A percentile compares a stretch with the other conserved stretches of the same genome.
These are phyloP conservation scores for Ictalurus punctatus DNA, from an alignment of 2,113 vertebrate species.

Conservation along the genomic window DNA sequence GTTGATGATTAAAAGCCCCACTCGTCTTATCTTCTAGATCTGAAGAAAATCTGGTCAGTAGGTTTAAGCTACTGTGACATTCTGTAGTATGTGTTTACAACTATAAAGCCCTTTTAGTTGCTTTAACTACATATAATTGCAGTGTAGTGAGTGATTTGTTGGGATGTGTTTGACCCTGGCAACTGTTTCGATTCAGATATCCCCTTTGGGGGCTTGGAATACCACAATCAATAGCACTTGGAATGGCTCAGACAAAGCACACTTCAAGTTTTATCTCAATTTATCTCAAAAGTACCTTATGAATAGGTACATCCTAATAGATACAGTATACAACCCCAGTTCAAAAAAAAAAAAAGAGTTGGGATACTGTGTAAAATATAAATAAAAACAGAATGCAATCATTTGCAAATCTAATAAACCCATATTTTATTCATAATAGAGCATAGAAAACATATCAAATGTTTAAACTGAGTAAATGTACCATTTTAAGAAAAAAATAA, in stretches of 20 bases:
- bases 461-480: too few relatives aligned
- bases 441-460: too few relatives aligned
- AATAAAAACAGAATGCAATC: too few relatives aligned
- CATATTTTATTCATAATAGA: too few relatives aligned
- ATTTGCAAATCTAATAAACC: too few relatives aligned
- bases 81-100: slow-evolving; percentile 6
- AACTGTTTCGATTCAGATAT: background rate
- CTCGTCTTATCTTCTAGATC: background rate
- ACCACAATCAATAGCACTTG: background rate
- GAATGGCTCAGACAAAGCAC: background rate
- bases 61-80: background rate
- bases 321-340: background rate
- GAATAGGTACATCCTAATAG: background rate
- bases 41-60: background rate
- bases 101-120: background rate
- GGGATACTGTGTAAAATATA: too few relatives aligned
- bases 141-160: background rate
- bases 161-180: slow-evolving; percentile 2
- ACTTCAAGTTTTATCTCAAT: background rate
- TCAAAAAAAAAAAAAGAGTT: too few relatives aligned
- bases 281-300: background rate
- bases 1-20: background rate
- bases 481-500: too few relatives aligned
- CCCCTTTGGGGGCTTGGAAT: background rate
- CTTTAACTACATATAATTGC: slow-evolving; percentile 10